phyloP scores from a whole-genome alignment of 1,140 invertebrate genomes.

The Euura saliciscinereae region DNA sequence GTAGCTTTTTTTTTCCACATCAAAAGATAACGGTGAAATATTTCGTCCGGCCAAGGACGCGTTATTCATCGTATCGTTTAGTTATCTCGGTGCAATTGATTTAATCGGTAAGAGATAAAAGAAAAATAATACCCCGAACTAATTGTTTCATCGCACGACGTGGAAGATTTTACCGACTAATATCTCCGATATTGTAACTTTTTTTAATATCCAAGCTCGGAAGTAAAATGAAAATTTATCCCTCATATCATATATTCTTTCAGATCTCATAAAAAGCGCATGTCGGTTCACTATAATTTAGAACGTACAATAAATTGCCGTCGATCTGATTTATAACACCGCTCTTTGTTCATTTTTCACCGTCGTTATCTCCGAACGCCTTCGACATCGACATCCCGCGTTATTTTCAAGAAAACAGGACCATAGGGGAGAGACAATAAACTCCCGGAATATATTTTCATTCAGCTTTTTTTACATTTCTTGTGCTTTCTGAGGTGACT shows the following conservation, averaged over 20 bases:
- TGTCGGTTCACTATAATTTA: neutral
- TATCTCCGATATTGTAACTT: too few species aligned
- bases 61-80: neutral
- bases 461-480: constrained; percentile 46
- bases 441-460: neutral
- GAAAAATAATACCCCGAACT: too few species aligned
- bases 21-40: neutral
- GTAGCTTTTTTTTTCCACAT: neutral
- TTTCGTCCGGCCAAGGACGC: constrained; percentile 6
- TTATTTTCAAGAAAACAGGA: neutral
- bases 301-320: constrained; percentile 5
- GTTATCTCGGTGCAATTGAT: neutral
- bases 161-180: too few species aligned
- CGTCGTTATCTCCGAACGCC: constrained; percentile 11
- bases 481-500: constrained; percentile 43
- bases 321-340: neutral
- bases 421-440: neutral
- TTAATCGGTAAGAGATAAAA: too few species aligned
- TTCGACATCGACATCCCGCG: too few species aligned
- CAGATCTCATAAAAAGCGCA: neutral
- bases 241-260: neutral
- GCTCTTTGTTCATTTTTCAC: constrained; percentile 4
- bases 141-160: too few species aligned
- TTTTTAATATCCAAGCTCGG: neutral
- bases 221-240: neutral